These are phyloP conservation scores for Oreochromis spilurus DNA, from an alignment of 2,113 vertebrate genomes.

Conservation along the genomic window DNA sequence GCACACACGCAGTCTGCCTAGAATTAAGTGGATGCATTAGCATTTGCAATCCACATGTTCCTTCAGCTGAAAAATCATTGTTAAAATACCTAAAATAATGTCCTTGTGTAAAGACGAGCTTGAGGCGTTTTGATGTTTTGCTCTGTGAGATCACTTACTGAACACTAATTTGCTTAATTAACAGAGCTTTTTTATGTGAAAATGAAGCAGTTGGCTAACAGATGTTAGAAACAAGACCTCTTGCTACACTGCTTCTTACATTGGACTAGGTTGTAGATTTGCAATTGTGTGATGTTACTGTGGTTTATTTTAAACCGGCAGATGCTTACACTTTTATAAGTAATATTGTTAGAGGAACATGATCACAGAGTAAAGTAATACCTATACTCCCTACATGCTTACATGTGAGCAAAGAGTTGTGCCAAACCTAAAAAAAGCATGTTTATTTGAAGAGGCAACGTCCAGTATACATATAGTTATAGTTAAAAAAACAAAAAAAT, in stretches of 20 bases:
- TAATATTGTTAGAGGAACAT: background rate
- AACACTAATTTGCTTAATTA: background rate
- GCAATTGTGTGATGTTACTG: background rate
- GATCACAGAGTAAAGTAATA: background rate
- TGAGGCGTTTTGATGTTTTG: background rate
- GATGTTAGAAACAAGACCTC: background rate
- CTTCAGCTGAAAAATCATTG: slow-evolving; percentile 16
- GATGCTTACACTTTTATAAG: background rate
- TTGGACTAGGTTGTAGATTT: background rate
- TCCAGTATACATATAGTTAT: background rate
- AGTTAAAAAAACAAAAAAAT: background rate
- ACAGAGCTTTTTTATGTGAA: background rate
- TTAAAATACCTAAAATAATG: slow-evolving; percentile 15
- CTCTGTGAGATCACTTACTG: background rate
- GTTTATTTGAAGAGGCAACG: background rate
- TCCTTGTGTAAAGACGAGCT: background rate
- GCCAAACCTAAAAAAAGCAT: background rate
- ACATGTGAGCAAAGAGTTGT: background rate
- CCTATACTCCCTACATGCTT: background rate
- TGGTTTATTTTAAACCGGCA: background rate
- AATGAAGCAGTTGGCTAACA: background rate
- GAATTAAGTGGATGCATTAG: slow-evolving; percentile 19
- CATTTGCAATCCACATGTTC: background rate
- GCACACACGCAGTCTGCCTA: background rate
- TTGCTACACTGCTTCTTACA: background rate